Base-by-base conservation (phyloP, 2,797 vertebrate genomes). In the Syndactyla subalaris region DNA sequence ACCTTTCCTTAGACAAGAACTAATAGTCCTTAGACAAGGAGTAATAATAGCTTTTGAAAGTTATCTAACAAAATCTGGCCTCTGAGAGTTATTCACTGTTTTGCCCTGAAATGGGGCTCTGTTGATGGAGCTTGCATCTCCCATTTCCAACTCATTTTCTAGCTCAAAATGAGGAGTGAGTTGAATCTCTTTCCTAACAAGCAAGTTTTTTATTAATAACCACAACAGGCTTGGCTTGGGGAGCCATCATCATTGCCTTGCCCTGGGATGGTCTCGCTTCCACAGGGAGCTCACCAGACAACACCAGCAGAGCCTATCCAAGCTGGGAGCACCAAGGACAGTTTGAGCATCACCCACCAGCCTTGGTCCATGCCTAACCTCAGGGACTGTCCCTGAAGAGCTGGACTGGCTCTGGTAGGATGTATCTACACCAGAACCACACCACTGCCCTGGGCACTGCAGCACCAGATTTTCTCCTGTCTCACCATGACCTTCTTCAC, bases 301-400 rank as follows among this genome's bases (percentile, higher is more conserved):
- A 20, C 0, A 1, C 20, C 0, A 1, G 36, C 52, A 78, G 27
- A 46, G 26, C 66, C 54, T 51, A 18, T 0, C 0, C 17, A 29
- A 58, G 16, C 17, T 46, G 30, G 8, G 26, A 16, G 5, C 38
- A 74, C 30, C 45, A n/a, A n/a, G 19, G 45, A 21, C 32, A 58
- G 39, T 23, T 20, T 30, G 23, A 51, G 17, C 30, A 66, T 26
- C 1, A 0, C 32, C 39, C 45, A 30, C 27, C 4, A 2, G 30
- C 30, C 30, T 10, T 61, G 0, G 3, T 13, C 67, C 39, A 19
- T 3, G 34, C 46, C 5, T 0, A 2, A 52, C 10, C 27, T 14
- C 26, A 27, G 67, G 43, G 19, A 18, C 27, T 41, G 38, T 5
- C 59, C 27, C 59, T 41, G 59, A 22, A 62, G 19, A 62, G 38